Percentiles rank a stretch among this genome's conserved stretches.
Evolutionary conservation across 2,113 vertebrate genomes (phyloP).

Genomic region (Xiphophorus couchianus): DNA sequence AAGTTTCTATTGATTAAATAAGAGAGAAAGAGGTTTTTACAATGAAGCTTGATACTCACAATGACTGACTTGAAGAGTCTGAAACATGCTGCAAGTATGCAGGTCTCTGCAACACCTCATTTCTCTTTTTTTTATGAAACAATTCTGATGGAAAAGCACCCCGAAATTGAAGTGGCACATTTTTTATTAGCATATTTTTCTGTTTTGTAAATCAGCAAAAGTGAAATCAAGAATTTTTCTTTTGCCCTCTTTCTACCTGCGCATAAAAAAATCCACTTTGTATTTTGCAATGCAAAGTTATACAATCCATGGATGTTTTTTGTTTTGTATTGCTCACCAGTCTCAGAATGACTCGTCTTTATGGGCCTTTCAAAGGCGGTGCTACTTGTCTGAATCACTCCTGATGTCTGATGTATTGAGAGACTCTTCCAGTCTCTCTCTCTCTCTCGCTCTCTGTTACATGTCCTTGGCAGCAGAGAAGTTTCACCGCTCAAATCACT

Average conservation of each 20-base stretch:
- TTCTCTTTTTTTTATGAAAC: constrained; percentile 37
- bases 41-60: constrained; percentile 72
- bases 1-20: constrained; percentile 81
- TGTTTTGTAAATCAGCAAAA: background rate
- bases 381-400: constrained; percentile 62
- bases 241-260: background rate
- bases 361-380: constrained; percentile 62
- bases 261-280: background rate
- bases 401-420: constrained; percentile 77
- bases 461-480: constrained; percentile 84
- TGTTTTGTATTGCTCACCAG: constrained; percentile 35
- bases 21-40: constrained; percentile 74
- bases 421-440: constrained; percentile 69
- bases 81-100: constrained; percentile 41
- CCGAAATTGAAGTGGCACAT: background rate
- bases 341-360: constrained; percentile 57
- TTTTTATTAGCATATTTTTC: background rate
- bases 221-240: background rate
- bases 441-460: constrained; percentile 75
- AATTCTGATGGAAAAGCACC: constrained; percentile 10
- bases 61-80: constrained; percentile 65
- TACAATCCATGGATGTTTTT: constrained; percentile 9
- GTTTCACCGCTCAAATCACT: constrained; percentile 78
- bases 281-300: constrained; percentile 2
- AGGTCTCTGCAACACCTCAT: constrained; percentile 8